Conservation (phyloP, 1,140 invertebrate genomes). For the Thaumatotibia leucotreta region DNA sequence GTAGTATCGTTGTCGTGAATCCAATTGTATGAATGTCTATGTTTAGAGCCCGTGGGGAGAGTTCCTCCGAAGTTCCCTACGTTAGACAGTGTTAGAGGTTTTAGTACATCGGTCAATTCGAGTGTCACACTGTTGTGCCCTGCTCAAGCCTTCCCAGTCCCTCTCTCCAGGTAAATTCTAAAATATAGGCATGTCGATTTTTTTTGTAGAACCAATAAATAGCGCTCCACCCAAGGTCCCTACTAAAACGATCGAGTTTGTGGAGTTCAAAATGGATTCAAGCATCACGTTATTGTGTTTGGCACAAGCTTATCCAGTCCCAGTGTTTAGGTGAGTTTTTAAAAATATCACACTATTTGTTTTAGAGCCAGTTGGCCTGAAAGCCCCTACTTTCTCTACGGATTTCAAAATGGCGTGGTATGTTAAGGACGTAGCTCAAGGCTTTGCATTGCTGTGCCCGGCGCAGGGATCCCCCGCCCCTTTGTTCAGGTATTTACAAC, state of each 20-base stretch:
- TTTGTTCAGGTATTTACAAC: conserved; percentile 75
- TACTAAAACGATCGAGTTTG: conserved; percentile 73
- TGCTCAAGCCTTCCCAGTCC: conserved; percentile 82
- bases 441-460: conserved; percentile 53
- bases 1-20: conserved; percentile 15
- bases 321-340: conserved; percentile 78
- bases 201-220: conserved; percentile 78
- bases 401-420: conserved; percentile 73
- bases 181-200: conserved; percentile 36
- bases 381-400: conserved; percentile 80
- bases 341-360: conserved; percentile 30
- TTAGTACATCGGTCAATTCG: conserved; percentile 62
- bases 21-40: conserved; percentile 29
- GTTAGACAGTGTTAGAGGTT: conserved; percentile 80
- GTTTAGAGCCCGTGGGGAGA: conserved; percentile 77
- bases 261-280: conserved; percentile 57
- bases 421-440: conserved; percentile 47
- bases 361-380: conserved; percentile 82
- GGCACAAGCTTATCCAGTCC: conserved; percentile 82
- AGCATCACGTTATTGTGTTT: conserved; percentile 80
- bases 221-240: conserved; percentile 78
- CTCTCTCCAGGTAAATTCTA: conserved; percentile 78
- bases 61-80: conserved; percentile 82
- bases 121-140: conserved; percentile 79
- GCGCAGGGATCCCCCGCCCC: conserved; percentile 76